A percentile compares a stretch with the other conserved stretches of the same genome.
These are phyloP conservation scores for Rhynchomys soricoides DNA, from an alignment of 2,113 vertebrate species.

Conservation along the genomic window DNA sequence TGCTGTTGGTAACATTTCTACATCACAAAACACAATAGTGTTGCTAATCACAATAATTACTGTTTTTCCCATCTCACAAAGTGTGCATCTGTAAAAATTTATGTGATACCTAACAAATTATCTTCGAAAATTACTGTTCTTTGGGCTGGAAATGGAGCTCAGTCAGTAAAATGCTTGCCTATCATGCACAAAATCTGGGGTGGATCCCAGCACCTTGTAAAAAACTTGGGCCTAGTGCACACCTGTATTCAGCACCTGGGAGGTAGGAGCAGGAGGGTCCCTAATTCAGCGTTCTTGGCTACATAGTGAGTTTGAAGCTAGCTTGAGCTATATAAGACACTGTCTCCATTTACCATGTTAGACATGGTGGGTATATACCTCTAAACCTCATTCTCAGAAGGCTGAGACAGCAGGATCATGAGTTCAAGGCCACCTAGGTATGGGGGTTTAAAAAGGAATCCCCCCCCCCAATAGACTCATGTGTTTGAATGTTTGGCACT, in stretches of 20 bases:
- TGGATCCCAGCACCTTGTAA: neutral
- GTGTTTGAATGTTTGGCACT: neutral
- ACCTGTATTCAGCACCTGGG: neutral
- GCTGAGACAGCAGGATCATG: neutral
- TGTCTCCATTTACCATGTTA: neutral
- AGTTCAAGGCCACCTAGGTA: neutral
- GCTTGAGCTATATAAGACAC: neutral
- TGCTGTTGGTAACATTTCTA: conserved; percentile 1
- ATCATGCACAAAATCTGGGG: neutral
- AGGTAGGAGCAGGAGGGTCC: neutral
- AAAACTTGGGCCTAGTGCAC: neutral
- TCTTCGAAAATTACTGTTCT: neutral
- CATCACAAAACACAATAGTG: neutral
- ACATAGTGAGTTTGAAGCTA: neutral
- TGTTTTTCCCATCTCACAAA: neutral
- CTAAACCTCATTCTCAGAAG: neutral
- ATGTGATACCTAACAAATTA: neutral
- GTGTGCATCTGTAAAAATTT: neutral
- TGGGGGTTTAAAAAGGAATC: neutral
- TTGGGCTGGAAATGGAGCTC: neutral
- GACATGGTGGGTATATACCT: neutral
- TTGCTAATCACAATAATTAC: neutral
- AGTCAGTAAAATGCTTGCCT: neutral
- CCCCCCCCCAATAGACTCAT: neutral
- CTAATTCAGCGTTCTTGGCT: neutral